Evolutionary conservation across 2,797 vertebrate genomes (phyloP).

Genomic region (Mormyrus proboscirostris): DNA sequence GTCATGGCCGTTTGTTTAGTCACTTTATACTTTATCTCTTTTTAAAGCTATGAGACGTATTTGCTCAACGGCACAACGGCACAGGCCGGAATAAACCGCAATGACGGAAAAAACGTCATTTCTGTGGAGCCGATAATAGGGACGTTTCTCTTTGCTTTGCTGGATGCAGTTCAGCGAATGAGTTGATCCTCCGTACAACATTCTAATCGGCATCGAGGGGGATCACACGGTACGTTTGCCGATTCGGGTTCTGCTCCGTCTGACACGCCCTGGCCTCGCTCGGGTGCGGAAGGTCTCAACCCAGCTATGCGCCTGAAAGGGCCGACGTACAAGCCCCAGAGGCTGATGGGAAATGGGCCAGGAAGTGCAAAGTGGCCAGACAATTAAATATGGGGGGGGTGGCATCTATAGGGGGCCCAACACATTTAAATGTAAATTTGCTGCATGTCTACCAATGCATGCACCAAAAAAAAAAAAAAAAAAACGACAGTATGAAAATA

Average conservation of each 20-base stretch:
- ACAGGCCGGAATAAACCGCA: neutral
- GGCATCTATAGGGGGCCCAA: neutral
- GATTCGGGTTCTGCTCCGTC: neutral
- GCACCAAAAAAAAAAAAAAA: conserved; percentile 4
- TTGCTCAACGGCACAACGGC: neutral
- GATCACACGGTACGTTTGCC: neutral
- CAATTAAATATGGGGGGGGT: neutral
- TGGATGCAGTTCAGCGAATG: neutral
- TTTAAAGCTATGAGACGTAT: neutral
- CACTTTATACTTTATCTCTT: neutral
- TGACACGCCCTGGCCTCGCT: neutral
- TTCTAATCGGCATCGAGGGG: neutral
- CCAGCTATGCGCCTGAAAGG: neutral
- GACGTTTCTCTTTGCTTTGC: neutral
- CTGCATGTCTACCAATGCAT: neutral
- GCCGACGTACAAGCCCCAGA: neutral
- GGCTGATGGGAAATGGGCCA: conserved; percentile 2
- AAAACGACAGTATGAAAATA: neutral
- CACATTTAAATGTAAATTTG: conserved; percentile 16
- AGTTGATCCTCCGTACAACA: too few relatives aligned
- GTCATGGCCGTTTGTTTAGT: neutral
- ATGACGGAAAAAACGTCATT: neutral
- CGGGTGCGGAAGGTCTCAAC: neutral
- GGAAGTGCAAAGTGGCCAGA: neutral
- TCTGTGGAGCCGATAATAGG: neutral